These are phyloP conservation scores for Pantherophis guttatus DNA, from an alignment of 2,113 vertebrate genomes.

Conservation along the genomic window DNA sequence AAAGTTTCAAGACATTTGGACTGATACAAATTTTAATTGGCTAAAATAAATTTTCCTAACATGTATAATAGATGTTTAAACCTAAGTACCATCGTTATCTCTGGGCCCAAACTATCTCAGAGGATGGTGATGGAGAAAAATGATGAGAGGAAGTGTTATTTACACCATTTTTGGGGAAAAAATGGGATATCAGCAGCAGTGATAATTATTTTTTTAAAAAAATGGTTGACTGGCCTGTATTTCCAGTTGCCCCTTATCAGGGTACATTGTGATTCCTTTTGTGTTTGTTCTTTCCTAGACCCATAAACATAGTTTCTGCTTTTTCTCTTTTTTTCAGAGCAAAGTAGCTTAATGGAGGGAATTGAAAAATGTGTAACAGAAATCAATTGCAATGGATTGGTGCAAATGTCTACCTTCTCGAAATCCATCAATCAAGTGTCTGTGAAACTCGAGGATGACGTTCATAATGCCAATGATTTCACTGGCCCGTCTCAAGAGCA, in stretches of 20 bases:
- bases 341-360: slow-evolving; percentile 53
- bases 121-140: background rate
- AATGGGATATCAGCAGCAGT: background rate
- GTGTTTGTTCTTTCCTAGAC: background rate
- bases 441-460: slow-evolving; percentile 74
- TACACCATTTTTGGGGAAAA: background rate
- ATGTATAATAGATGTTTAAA: background rate
- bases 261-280: background rate
- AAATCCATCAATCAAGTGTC: slow-evolving; percentile 57
- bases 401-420: slow-evolving; percentile 55
- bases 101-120: background rate
- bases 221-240: background rate
- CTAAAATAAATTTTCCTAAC: rapidly evolving
- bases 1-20: background rate
- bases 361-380: slow-evolving; percentile 63
- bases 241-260: background rate
- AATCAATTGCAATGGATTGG: slow-evolving; percentile 80
- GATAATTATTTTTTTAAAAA: background rate
- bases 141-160: background rate
- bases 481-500: slow-evolving; percentile 44
- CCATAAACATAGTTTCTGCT: slow-evolving; percentile 25
- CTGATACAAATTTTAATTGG: rapidly evolving
- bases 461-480: slow-evolving; percentile 79
- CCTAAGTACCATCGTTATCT: background rate
- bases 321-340: slow-evolving; percentile 48